Conservation (phyloP, 2,113 vertebrate genomes). For the Phrynosoma blainvillii region DNA sequence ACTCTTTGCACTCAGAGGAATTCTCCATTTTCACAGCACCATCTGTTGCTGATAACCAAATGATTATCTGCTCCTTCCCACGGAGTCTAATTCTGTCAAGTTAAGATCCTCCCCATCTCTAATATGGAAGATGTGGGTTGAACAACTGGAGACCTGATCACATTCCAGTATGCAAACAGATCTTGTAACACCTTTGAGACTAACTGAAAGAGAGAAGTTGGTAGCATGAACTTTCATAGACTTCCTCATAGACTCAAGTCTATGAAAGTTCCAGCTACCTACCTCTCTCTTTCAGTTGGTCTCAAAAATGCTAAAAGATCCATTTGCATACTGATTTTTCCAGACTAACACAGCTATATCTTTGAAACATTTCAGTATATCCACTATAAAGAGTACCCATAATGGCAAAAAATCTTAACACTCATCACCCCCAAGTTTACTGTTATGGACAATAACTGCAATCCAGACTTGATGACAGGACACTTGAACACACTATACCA, state of each 20-base stretch:
- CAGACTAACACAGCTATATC: no score
- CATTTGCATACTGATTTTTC: no score
- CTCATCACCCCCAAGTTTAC: background rate
- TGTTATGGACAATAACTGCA: background rate
- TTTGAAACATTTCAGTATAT: conserved; percentile 15
- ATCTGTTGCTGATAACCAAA: conserved; percentile 65
- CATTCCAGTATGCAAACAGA: background rate
- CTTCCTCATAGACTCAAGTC: no score
- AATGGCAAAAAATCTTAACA: background rate
- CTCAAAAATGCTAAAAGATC: no score
- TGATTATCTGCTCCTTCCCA: conserved; percentile 60
- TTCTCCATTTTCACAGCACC: conserved; percentile 40
- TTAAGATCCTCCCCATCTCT: conserved; percentile 43
- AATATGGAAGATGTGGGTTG: conserved; percentile 39
- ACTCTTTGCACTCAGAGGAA: conserved; percentile 16
- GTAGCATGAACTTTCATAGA: no score
- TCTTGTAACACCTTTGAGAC: no score
- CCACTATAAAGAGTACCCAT: background rate
- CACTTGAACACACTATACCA: no score
- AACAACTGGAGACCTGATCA: conserved; percentile 54
- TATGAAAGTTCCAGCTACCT: no score
- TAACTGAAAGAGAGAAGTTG: no score
- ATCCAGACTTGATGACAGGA: no score
- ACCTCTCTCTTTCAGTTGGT: no score
- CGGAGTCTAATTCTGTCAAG: conserved; percentile 48